These are phyloP conservation scores for Cryptocheilus praepositus DNA, from an alignment of 2,888 invertebrate species.

Conservation along the genomic window DNA sequence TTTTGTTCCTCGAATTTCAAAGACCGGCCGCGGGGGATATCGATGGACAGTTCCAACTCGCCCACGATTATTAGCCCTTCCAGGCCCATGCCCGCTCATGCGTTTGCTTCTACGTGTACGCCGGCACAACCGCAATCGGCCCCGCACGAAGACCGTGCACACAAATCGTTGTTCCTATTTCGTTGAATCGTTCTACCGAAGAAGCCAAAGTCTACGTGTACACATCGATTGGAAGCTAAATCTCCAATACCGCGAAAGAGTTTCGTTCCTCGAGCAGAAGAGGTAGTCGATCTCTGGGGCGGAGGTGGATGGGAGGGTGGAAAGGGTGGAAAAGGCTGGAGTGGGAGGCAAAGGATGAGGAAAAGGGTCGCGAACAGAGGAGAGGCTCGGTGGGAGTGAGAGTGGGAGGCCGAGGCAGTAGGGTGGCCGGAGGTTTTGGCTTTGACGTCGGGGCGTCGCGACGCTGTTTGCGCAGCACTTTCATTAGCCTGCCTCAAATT, in stretches of 20 bases:
- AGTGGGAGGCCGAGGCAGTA: slow-evolving; percentile 26
- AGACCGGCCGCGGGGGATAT: background rate
- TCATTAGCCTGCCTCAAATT: slow-evolving; percentile 74
- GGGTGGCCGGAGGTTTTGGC: slow-evolving; percentile 63
- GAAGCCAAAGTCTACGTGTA: slow-evolving; percentile 15
- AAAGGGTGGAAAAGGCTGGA: background rate
- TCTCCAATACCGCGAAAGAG: slow-evolving; percentile 61
- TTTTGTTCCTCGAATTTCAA: background rate
- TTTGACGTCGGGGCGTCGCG: slow-evolving; percentile 72
- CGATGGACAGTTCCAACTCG: background rate
- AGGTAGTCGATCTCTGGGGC: slow-evolving; percentile 34
- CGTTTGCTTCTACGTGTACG: too few relatives aligned
- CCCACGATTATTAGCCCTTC: slow-evolving; percentile 8
- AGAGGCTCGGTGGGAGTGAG: slow-evolving; percentile 24
- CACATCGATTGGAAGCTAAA: slow-evolving; percentile 32
- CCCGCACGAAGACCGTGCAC: background rate
- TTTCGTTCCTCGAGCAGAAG: slow-evolving; percentile 50
- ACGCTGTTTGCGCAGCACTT: slow-evolving; percentile 73
- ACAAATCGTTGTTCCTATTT: slow-evolving; percentile 15
- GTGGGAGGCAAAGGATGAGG: slow-evolving; percentile 34
- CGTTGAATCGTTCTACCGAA: slow-evolving; percentile 16
- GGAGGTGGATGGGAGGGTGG: slow-evolving; percentile 40
- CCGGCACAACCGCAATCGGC: background rate
- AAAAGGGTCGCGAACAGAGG: slow-evolving; percentile 19
- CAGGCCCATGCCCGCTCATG: background rate